These are phyloP conservation scores for Microtus oregoni DNA, from an alignment of 2,113 vertebrate genomes.

Conservation along the genomic window DNA sequence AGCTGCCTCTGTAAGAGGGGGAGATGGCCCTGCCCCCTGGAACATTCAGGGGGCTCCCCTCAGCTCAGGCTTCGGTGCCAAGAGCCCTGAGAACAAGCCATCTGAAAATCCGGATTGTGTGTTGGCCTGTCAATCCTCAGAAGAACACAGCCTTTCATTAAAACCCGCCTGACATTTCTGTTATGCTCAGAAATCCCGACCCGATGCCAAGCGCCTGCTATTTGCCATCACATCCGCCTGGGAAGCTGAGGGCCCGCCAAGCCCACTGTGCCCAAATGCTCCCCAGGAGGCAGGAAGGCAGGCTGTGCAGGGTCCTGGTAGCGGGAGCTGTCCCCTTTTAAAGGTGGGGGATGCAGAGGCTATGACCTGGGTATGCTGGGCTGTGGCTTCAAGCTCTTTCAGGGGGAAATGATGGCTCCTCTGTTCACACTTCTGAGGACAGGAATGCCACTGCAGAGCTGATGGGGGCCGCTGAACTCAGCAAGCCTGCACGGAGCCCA, in stretches of 20 bases:
- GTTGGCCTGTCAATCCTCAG: constrained; percentile 87
- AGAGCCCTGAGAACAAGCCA: constrained; percentile 86
- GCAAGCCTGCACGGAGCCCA: not conserved
- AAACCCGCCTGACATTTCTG: constrained; percentile 90
- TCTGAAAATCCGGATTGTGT: constrained; percentile 88
- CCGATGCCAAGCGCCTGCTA: constrained; percentile 87
- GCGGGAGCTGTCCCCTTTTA: not conserved
- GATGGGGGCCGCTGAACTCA: accelerated
- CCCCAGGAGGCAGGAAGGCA: constrained; percentile 73
- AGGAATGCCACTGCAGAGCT: too few species aligned
- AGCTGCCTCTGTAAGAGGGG: constrained; percentile 32
- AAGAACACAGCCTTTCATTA: constrained; percentile 88
- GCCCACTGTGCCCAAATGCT: constrained; percentile 80
- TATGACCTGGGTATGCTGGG: not conserved
- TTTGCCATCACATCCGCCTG: constrained; percentile 88
- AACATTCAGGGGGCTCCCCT: constrained; percentile 54
- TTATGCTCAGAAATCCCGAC: constrained; percentile 86
- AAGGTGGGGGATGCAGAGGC: not conserved
- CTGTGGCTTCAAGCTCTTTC: not conserved
- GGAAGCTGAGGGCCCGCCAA: constrained; percentile 83
- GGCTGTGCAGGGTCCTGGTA: constrained; percentile 39
- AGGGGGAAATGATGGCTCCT: too few species aligned
- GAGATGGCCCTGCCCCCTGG: not conserved
- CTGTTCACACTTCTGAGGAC: not conserved
- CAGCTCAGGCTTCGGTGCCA: constrained; percentile 76